Evolutionary conservation across 2,888 invertebrate species (phyloP), one percentile per base, ranked within the genome.

Genomic region (Sarcophaga subvicina): DNA sequence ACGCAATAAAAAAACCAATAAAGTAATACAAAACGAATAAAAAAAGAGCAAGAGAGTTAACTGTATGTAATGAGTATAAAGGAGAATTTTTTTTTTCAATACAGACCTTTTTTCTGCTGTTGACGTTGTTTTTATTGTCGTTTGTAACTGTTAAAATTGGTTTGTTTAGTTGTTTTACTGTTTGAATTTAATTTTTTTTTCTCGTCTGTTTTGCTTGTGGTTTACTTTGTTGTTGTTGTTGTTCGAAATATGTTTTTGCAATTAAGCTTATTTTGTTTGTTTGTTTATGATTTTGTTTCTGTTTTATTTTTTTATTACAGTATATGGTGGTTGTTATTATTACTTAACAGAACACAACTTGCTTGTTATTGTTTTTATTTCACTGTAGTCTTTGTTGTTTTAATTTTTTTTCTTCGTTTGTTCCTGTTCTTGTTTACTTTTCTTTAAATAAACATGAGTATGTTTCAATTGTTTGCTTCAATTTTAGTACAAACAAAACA

Each of bases 41-140:
- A 10, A 62, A 62, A 20, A n/a, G n/a, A 11, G 20, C 6, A 62
- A 62, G 62, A 62, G 62, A n/a, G n/a, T 22, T 20, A 3, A 22
- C 6, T n/a, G n/a, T n/a, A 62, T n/a, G n/a, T 62, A 62, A 20
- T 14, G 8, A 62, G 12, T 4, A 37, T 1, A 45, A 59, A 25
- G 2, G 22, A 25, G 20, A 20, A 69, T 11, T 14, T 17, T 69
- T 69, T 6, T 22, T 60, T 72, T 27, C 25, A 17, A 4, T 20
- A 81, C 78, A 27, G 72, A 83, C 83, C 83, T 83, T 83, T 67
- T 22, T 79, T 37, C 27, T 14, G 27, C 60, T 45, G 47, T 25
- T 59, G 37, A 17, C 27, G 17, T 25, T 60, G 59, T 72, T 72
- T 54, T 60, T 10, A 60, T 27, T 54, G 5, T 49, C 14, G 49